Conservation (phyloP, 2,797 vertebrate species). For the Phrynocephalus guinanensis region DNA sequence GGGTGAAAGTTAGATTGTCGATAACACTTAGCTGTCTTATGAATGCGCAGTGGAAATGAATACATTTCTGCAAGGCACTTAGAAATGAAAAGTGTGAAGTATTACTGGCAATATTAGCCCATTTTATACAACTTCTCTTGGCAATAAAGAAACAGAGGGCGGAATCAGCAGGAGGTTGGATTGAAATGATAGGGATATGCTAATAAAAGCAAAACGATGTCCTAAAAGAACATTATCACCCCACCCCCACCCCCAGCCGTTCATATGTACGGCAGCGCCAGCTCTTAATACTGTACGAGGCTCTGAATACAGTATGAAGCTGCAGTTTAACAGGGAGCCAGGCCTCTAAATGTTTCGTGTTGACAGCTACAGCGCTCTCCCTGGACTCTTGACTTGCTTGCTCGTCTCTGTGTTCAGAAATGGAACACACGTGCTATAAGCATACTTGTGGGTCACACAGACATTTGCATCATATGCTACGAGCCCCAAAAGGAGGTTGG, state of each 20-base stretch:
- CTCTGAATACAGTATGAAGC: conserved; percentile 64
- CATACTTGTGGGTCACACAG: background rate
- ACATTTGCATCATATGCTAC: background rate
- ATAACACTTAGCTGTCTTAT: background rate
- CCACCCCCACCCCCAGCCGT: conserved; percentile 37
- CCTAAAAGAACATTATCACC: conserved; percentile 62
- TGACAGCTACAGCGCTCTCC: conserved; percentile 40
- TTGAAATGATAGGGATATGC: conserved; percentile 55
- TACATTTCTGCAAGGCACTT: background rate
- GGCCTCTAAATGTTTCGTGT: conserved; percentile 22
- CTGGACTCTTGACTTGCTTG: accelerated
- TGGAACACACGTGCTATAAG: accelerated
- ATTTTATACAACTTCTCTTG: conserved; percentile 25
- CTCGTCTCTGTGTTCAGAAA: background rate
- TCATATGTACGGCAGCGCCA: conserved; percentile 53
- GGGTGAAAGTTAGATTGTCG: background rate
- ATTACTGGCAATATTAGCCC: background rate
- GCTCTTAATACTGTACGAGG: conserved; percentile 57
- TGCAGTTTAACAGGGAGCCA: conserved; percentile 12
- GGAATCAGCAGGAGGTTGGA: conserved; percentile 44
- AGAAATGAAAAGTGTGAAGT: background rate
- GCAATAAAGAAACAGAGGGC: conserved; percentile 43
- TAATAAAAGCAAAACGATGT: conserved; percentile 58
- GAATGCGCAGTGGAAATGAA: background rate
- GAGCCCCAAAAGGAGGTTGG: background rate